Base-by-base conservation (phyloP, 1,140 invertebrate species). In the Brachionus rotundiformis region DNA sequence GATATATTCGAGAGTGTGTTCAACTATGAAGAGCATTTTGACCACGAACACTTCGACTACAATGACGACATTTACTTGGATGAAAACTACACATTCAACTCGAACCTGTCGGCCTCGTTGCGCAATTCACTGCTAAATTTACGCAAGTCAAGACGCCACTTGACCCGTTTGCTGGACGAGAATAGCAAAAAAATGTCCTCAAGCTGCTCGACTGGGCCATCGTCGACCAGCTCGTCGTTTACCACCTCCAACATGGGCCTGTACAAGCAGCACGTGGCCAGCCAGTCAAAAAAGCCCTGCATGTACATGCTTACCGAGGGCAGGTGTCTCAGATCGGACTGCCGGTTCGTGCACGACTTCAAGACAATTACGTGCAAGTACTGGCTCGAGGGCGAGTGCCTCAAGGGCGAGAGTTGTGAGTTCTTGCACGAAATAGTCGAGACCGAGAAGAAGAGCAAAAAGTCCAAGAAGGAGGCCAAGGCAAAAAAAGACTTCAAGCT, bases 261-360 rank as follows among this genome's bases (percentile, higher is more conserved):
- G n/a, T 79, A 61, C 47, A 54, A 61, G 31, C 47, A 79, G n/a
- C 44, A 79, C 36, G 13, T 61, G 29, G 39, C 25, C 41, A n/a
- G 1, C 44, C 68, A 73, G 41, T 79, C 76, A 4, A 36, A 41
- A 39, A 79, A 79, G 33, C 76, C 76, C 0, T 79, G 76, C 27
- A 41, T 79, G 44, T 79, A 79, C 47, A 79, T 79, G 76, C 33
- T 79, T 7, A 79, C 29, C 27, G 89, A 90, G 84, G 90, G 90
- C 39, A 85, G 86, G 82, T 90, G 90, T 83, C 84, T 86, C 13
- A 85, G 89, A 23, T 83, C 84, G 49, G 89, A 90, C 83, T 90
- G 90, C 84, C 89, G 88, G 83, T 90, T 88, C 85, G 89, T 89
- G 4, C 90, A 90, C 84, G 90, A 90, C 85, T 84, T 90, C 27